A percentile compares a stretch with the other conserved stretches of the same genome.
Conservation (phyloP, 2,113 vertebrate genomes). For the Pteruthius melanotis region DNA sequence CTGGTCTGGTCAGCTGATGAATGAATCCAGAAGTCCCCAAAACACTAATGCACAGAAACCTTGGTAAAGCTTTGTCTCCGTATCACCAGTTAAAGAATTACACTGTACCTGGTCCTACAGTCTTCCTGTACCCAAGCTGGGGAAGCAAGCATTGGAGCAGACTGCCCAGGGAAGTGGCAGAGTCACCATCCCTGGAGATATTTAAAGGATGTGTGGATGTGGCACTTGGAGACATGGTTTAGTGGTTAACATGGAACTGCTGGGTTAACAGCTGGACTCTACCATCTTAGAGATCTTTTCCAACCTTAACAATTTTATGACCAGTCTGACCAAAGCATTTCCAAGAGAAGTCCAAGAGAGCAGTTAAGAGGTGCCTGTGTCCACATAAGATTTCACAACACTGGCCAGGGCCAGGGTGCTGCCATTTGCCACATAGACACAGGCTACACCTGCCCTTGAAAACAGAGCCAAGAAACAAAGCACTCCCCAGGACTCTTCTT, state of each 20-base stretch:
- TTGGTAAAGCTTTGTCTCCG: not conserved
- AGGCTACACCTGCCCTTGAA: not conserved
- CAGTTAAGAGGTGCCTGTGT: fast-evolving
- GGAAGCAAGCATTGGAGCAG: not conserved
- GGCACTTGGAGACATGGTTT: not conserved
- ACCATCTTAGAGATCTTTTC: not conserved
- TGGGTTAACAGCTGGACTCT: too few species aligned
- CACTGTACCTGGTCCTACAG: too few species aligned
- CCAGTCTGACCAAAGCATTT: not conserved
- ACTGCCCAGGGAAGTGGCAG: not conserved
- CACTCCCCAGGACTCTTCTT: not conserved
- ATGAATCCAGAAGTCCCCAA: not conserved
- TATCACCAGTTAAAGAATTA: not conserved
- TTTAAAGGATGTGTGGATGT: not conserved
- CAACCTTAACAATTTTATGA: not conserved
- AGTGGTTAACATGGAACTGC: not conserved
- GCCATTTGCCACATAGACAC: fast-evolving
- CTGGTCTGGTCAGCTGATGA: not conserved
- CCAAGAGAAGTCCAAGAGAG: not conserved
- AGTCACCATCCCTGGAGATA: not conserved
- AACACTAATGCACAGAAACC: not conserved
- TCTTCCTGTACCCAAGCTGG: too few species aligned
- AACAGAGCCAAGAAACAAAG: not conserved
- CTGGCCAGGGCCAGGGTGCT: not conserved
- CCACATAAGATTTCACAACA: not conserved